Percentiles rank a stretch among this genome's conserved stretches.
Conservation (phyloP, 2,113 vertebrate genomes). For the Mirounga angustirostris region DNA sequence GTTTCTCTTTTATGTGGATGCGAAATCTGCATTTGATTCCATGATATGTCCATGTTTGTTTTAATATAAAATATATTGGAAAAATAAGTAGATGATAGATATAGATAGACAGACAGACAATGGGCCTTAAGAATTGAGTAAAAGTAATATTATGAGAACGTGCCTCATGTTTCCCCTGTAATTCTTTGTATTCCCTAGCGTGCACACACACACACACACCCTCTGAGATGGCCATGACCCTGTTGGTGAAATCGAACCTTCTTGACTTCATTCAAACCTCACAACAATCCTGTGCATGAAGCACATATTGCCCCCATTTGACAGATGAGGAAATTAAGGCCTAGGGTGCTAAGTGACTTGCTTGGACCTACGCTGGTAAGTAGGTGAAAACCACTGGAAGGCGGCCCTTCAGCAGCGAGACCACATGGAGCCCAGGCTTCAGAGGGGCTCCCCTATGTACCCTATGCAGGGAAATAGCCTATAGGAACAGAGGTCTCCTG, state of each 20-base stretch:
- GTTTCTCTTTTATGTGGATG: rapidly evolving
- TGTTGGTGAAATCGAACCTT: not conserved
- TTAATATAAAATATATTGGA: not conserved
- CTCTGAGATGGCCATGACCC: rapidly evolving
- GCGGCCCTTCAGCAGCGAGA: not conserved
- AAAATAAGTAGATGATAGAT: not conserved
- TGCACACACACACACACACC: not conserved
- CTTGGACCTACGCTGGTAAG: not conserved
- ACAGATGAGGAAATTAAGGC: not conserved
- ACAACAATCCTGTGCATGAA: rapidly evolving
- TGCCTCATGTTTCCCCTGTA: not conserved
- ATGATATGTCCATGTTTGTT: too few species aligned
- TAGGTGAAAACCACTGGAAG: too few species aligned
- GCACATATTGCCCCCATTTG: rapidly evolving
- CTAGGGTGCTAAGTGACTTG: not conserved
- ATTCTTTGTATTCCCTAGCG: not conserved
- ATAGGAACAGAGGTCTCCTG: not conserved
- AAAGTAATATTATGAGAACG: not conserved
- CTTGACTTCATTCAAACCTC: not conserved
- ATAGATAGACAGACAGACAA: too few species aligned
- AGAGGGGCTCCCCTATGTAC: not conserved
- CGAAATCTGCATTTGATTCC: not conserved
- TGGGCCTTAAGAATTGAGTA: not conserved
- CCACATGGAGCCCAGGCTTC: not conserved
- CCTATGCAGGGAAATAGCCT: not conserved